Percentiles rank a stretch among this genome's conserved stretches.
Evolutionary conservation across 2,888 invertebrate species (phyloP).

Genomic region (Plagodis pulveraria): DNA sequence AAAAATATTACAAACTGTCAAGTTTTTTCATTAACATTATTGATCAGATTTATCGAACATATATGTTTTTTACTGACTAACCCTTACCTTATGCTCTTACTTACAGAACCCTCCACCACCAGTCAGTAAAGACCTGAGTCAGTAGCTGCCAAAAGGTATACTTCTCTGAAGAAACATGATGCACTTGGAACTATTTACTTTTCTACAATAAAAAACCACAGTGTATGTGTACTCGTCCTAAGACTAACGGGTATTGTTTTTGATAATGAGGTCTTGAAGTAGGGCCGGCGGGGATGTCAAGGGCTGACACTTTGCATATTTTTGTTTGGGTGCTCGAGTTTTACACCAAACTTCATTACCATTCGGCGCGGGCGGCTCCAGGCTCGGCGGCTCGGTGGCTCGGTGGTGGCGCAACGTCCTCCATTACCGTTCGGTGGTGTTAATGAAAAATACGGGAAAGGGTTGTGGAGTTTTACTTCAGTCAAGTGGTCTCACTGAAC

Average conservation of each 20-base stretch:
- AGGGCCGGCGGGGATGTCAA: conserved; percentile 56
- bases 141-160: no score
- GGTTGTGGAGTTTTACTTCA: conserved; percentile 3
- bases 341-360: conserved; percentile 45
- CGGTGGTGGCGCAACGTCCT: conserved; percentile 9
- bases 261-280: conserved; percentile 71
- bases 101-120: no score
- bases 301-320: conserved; percentile 69
- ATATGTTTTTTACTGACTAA: no score
- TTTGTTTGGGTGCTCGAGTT: conserved; percentile 58
- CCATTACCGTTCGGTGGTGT: conserved; percentile 42
- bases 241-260: conserved; percentile 57
- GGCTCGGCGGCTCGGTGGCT: conserved; percentile 1
- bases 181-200: no score
- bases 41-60: no score
- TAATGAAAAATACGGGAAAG: conserved; percentile 32
- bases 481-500: conserved; percentile 9
- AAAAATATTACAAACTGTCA: no score
- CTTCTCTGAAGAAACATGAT: no score
- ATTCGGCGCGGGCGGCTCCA: conserved; percentile 11
- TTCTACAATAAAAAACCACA: conserved; percentile 3
- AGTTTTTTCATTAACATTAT: no score
- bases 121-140: no score
- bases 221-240: conserved; percentile 27
- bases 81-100: no score